Evolutionary conservation across 2,888 invertebrate genomes (phyloP), one percentile per base, ranked within the genome.

Genomic region (Lottia gigantea): DNA sequence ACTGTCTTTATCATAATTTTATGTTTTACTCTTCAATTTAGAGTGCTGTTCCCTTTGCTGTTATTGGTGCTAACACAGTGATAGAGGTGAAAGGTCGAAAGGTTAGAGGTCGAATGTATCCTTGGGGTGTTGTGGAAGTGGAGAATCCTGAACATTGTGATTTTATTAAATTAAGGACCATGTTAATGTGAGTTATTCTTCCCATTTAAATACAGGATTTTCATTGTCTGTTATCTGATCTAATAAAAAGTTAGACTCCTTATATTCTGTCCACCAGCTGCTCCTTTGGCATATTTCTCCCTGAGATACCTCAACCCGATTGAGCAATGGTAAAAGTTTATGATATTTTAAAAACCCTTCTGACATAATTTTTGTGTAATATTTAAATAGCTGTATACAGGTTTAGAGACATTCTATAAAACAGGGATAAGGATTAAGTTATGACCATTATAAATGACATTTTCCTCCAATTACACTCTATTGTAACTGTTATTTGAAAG

Each of bases 111-210:
- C 92, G 98, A 1, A 92, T 96, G 73, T 98, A 98, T 91, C 97
- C 98, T 0, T 98, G 98, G 98, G 98, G 98, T 55, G 97, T 98
- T 1, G 97, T 98, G 12, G 98, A 98, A 90, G 97, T 98, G 15
- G 98, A 98, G 89, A 98, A 98, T 91, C 96, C 97, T 0, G 97
- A 97, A 64, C 98, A 98, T 88, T 97, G 97, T 90, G 98, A 98
- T 91, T 98, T 98, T 88, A 96, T 97, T 85, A 98, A 97, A 89
- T 92, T 98, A 73, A 91, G 98, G 80, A 96, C 97, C 15, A 97
- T 98, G 97, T 92, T 98, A 55, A 96, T 97, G 31, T 31, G 31
- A 31, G 31, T 95, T 87, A 76, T 81, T 84, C 76, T 14, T 0
- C 26, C 45, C 15, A 4, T 31, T 4, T 6, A 31, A 31, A 31